Conservation (phyloP, 2,797 vertebrate species). For the Helarctos malayanus region DNA sequence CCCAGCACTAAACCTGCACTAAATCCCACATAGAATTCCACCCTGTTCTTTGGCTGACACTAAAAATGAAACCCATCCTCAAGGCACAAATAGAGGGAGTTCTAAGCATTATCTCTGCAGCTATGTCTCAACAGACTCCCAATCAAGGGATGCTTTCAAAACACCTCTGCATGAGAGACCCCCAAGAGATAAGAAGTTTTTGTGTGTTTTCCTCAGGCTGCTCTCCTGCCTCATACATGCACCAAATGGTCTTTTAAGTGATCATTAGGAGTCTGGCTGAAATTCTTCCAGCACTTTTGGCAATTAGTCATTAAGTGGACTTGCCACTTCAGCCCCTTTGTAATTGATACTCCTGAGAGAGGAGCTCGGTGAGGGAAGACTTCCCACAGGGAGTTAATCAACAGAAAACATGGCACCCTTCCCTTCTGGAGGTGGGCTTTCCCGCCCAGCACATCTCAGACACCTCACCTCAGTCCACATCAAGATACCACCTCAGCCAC, state of each 20-base stretch:
- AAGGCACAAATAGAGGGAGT: background rate
- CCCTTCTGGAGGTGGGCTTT: background rate
- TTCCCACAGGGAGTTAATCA: background rate
- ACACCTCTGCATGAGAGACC: background rate
- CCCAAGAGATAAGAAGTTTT: slow-evolving; percentile 21
- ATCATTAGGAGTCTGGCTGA: slow-evolving; percentile 50
- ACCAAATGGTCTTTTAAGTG: slow-evolving; percentile 46
- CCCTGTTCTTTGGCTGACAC: background rate
- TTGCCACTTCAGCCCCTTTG: slow-evolving; percentile 63
- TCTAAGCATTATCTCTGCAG: background rate
- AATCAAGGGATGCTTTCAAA: slow-evolving; percentile 42
- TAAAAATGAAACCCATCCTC: slow-evolving; percentile 1
- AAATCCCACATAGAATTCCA: background rate
- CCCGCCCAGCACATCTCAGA: background rate
- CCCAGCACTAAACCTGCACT: background rate
- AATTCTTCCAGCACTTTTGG: slow-evolving; percentile 58
- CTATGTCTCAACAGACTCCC: background rate
- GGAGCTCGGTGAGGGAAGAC: background rate
- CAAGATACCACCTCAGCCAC: background rate
- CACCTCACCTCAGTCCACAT: background rate
- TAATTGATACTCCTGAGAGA: slow-evolving; percentile 56
- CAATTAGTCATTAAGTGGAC: slow-evolving; percentile 66
- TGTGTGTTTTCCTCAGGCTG: slow-evolving; percentile 51
- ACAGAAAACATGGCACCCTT: background rate
- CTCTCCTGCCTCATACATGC: background rate